phyloP scores from a whole-genome alignment of 2,888 invertebrate species.

The Vandiemenella viatica region DNA sequence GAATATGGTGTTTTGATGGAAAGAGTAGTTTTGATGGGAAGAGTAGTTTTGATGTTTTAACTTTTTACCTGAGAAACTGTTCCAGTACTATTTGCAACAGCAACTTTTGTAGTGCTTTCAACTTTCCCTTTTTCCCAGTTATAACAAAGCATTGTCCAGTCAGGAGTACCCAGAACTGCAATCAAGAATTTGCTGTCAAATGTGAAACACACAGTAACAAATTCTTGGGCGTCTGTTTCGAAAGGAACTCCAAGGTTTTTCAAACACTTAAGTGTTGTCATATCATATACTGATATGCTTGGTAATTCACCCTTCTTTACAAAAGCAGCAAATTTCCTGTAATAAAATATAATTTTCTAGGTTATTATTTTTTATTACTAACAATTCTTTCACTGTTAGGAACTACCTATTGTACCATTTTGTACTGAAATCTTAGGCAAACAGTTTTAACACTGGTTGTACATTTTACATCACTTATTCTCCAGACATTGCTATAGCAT shows the following conservation, averaged over 20 bases:
- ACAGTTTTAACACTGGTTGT: too few relatives aligned
- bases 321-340: conserved; percentile 37
- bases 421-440: too few relatives aligned
- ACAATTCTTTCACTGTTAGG: too few relatives aligned
- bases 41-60: too few relatives aligned
- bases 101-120: conserved; percentile 28
- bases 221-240: conserved; percentile 42
- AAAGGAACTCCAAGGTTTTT: conserved; percentile 49
- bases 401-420: not conserved
- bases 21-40: not conserved
- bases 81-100: conserved; percentile 30
- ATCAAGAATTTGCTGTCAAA: conserved; percentile 67
- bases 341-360: conserved; percentile 18
- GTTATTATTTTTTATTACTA: too few relatives aligned
- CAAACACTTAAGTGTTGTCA: conserved; percentile 49
- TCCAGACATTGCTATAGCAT: too few relatives aligned
- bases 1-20: not conserved
- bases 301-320: conserved; percentile 46
- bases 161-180: conserved; percentile 67
- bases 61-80: conserved; percentile 44
- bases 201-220: conserved; percentile 60
- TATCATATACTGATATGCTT: conserved; percentile 53
- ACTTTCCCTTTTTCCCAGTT: conserved; percentile 70
- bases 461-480: too few relatives aligned
- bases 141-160: conserved; percentile 66